phyloP scores from a whole-genome alignment of 2,797 vertebrate genomes.

The Buceros bicornis region DNA sequence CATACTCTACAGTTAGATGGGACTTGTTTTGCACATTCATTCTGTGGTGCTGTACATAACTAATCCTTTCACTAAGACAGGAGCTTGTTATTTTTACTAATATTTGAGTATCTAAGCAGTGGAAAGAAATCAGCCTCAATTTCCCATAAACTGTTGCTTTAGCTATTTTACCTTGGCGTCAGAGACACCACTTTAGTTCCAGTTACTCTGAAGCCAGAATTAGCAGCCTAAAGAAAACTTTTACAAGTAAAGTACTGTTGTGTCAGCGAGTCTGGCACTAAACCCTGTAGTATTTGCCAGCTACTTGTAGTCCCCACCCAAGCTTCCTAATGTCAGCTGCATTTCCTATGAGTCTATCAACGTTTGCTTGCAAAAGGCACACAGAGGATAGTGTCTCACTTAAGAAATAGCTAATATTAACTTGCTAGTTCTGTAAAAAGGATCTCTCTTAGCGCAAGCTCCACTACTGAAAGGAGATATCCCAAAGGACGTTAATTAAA shows the following conservation, averaged over 20 bases:
- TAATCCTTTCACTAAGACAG: background rate
- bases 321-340: constrained; percentile 52
- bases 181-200: constrained; percentile 39
- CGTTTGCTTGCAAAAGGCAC: constrained; percentile 37
- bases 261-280: constrained; percentile 51
- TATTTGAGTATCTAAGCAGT: constrained; percentile 5
- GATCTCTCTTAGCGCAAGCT: background rate
- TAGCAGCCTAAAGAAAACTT: constrained; percentile 48
- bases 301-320: constrained; percentile 54
- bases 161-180: constrained; percentile 35
- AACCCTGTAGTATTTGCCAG: constrained; percentile 43
- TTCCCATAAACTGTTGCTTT: constrained; percentile 24
- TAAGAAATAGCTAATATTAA: constrained; percentile 7
- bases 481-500: background rate
- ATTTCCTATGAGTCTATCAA: constrained; percentile 53
- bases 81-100: background rate
- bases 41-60: constrained; percentile 12
- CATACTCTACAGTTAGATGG: background rate
- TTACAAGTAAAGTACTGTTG: constrained; percentile 44
- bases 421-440: background rate
- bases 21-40: background rate
- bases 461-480: background rate
- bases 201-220: constrained; percentile 48
- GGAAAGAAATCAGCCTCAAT: constrained; percentile 1
- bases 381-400: constrained; percentile 38